Conservation (phyloP, 2,888 invertebrate species). For the Melipona bicolor region DNA sequence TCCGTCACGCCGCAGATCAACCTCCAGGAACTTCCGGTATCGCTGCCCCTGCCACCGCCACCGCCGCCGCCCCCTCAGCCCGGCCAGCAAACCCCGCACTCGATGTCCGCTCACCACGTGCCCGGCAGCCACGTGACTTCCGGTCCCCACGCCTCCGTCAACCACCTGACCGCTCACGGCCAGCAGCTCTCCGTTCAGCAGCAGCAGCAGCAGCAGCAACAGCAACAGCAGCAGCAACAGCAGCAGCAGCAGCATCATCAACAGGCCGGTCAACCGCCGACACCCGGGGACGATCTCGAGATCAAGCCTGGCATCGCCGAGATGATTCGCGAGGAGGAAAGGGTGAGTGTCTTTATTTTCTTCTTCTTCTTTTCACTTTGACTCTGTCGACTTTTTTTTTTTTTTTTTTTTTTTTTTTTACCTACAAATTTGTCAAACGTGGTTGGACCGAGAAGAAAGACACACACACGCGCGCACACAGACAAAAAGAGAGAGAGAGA, state of each 20-base stretch:
- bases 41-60: constrained; percentile 77
- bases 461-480: too few relatives aligned
- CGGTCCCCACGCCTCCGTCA: constrained; percentile 78
- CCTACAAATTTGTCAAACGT: too few relatives aligned
- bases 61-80: constrained; percentile 79
- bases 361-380: too few relatives aligned
- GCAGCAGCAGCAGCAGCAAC: constrained; percentile 77
- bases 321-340: constrained; percentile 98
- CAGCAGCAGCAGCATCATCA: constrained; percentile 62
- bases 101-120: constrained; percentile 79
- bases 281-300: constrained; percentile 90
- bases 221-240: constrained; percentile 74
- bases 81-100: constrained; percentile 84
- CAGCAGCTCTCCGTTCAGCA: constrained; percentile 77
- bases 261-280: constrained; percentile 71
- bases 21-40: constrained; percentile 82
- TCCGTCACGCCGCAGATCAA: constrained; percentile 83
- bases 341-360: constrained; percentile 89
- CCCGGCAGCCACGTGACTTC: constrained; percentile 82
- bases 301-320: constrained; percentile 97
- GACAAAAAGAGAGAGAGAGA: too few relatives aligned
- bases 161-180: constrained; percentile 79
- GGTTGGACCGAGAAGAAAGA: too few relatives aligned
- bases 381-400: too few relatives aligned
- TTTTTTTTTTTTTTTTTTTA: too few relatives aligned